Percentiles rank a stretch among this genome's conserved stretches.
Conservation (phyloP, 2,113 vertebrate genomes). For the Agelaius phoeniceus region DNA sequence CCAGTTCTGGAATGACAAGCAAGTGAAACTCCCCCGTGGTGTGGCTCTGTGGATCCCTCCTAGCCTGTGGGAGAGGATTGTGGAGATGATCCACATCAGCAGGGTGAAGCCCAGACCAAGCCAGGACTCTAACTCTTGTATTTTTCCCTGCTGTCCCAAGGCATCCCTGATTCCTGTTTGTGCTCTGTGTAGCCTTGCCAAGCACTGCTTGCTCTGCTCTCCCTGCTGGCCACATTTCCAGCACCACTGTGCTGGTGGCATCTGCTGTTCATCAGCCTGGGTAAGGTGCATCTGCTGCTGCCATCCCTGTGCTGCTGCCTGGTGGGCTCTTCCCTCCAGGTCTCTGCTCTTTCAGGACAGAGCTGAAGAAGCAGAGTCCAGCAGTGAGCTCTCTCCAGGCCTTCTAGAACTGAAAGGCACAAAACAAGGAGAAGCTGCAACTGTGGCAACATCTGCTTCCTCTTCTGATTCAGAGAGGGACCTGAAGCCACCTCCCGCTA, state of each 20-base stretch:
- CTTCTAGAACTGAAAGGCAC: constrained; percentile 42
- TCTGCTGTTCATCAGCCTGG: constrained; percentile 8
- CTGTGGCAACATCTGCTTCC: neutral
- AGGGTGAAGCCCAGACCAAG: neutral
- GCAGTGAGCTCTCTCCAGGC: neutral
- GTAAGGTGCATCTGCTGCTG: constrained; percentile 41
- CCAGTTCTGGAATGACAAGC: constrained; percentile 84
- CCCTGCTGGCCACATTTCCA: neutral
- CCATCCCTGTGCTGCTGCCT: neutral
- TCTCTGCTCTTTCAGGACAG: neutral
- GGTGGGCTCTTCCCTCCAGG: constrained; percentile 54
- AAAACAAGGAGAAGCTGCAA: neutral
- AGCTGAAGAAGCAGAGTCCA: constrained; percentile 5
- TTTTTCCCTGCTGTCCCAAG: neutral
- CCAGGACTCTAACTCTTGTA: neutral
- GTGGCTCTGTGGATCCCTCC: constrained; percentile 78
- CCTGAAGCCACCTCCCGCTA: neutral
- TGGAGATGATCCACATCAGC: constrained; percentile 70
- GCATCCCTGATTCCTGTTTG: neutral
- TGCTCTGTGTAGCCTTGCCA: neutral
- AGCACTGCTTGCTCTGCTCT: neutral
- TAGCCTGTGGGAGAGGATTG: constrained; percentile 70
- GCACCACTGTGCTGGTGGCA: neutral
- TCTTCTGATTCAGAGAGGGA: constrained; percentile 39
- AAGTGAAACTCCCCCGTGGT: constrained; percentile 62